Evolutionary conservation across 37 sponge, comb jelly and placozoan genomes (phyloP), one percentile per base, ranked within the genome.

Genomic region (Crambe crambe): DNA sequence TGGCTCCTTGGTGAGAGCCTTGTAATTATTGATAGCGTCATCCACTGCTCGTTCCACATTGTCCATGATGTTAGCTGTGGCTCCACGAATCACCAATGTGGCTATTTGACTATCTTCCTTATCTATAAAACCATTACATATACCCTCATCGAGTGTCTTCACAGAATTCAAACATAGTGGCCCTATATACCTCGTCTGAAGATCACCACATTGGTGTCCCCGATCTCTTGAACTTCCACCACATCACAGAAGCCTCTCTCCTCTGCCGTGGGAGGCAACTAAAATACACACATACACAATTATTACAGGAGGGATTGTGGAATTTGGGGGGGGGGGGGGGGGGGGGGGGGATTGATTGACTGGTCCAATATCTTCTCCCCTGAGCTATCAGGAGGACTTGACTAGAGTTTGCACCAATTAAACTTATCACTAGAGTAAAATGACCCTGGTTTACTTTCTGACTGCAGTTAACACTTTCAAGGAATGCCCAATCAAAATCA

Each of bases 21-120:
- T 98, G 84, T 87, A 93, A 15, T 91, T 96, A 83, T 98, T 98
- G 76, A 98, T 85, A 42, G 94, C 94, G 36, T 98, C 99, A 66
- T 98, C 95, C 26, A 98, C 68, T 0, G 92, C 87, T 6, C 99
- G 77, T 89, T 98, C 99, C 1, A 98, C 75, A 32, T 98, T 95
- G 61, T 98, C 99, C 92, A 98, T 95, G 35, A 98, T 80, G 69
- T 91, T 96, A 25, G 89, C 88, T 4, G 96, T 94, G 58, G 94
- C 87, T 31, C 99, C 99, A 59, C 99, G 85, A 39, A 98, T 72
- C 44, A 98, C 85, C 20, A 98, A 85, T 20, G 99, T 96, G 61
- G 95, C 65, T 23, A 98, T 85, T 39, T 81, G 77, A 69, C 89
- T 89, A 17, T 80, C 92, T 32, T 86, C 87, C 37, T 77, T 59